Evolutionary conservation across 1,140 invertebrate species (phyloP).

Genomic region (Eulimnadia texana): DNA sequence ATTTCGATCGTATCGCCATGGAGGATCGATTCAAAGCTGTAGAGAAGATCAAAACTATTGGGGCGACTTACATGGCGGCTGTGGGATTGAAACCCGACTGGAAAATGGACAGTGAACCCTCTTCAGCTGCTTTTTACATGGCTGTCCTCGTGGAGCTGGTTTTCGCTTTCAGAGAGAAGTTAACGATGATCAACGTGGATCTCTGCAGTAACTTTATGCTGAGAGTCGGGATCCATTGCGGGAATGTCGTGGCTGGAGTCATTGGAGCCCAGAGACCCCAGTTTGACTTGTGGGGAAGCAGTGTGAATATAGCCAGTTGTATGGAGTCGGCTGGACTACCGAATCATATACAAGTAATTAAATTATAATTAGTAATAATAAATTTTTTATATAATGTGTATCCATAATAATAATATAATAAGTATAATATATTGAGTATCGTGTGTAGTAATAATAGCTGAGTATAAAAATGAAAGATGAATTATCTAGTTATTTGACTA

Average conservation of each 20-base stretch:
- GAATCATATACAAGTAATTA: conserved; percentile 45
- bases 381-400: conserved; percentile 3
- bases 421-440: too few relatives aligned
- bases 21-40: conserved; percentile 76
- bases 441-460: too few relatives aligned
- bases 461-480: too few relatives aligned
- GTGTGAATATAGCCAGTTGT: conserved; percentile 78
- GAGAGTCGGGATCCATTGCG: conserved; percentile 80
- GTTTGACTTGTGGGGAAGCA: conserved; percentile 87
- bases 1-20: conserved; percentile 80
- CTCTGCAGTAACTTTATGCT: conserved; percentile 94
- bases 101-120: conserved; percentile 46
- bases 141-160: conserved; percentile 85
- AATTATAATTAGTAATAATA: neutral
- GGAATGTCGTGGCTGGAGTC: conserved; percentile 86
- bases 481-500: too few relatives aligned
- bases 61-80: conserved; percentile 91
- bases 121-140: conserved; percentile 45
- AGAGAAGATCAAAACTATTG: conserved; percentile 95
- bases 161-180: conserved; percentile 66
- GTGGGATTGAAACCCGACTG: conserved; percentile 62
- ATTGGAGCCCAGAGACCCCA: conserved; percentile 84
- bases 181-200: conserved; percentile 84
- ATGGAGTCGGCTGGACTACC: conserved; percentile 65
- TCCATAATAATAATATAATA: too few relatives aligned